Evolutionary conservation across 2,888 invertebrate genomes (phyloP).

Genomic region (Steinernema hermaphroditum): DNA sequence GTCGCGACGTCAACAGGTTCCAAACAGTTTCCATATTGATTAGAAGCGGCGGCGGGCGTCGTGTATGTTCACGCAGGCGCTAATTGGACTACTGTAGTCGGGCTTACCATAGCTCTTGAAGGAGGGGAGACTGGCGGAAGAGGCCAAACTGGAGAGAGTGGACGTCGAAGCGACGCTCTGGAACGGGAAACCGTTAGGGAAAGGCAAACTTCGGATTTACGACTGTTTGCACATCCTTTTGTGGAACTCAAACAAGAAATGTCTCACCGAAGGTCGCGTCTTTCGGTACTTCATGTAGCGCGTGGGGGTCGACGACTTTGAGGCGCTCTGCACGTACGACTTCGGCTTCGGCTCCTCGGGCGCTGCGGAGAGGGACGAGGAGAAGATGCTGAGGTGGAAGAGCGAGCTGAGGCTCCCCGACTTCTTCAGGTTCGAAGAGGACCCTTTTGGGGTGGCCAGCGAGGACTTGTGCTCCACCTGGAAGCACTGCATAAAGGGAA

Average conservation of each 20-base stretch:
- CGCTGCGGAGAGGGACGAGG: neutral
- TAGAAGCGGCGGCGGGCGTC: neutral
- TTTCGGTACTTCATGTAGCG: slow-evolving; percentile 13
- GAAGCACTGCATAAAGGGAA: neutral
- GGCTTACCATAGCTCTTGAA: slow-evolving; percentile 30
- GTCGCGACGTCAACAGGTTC: slow-evolving; percentile 26
- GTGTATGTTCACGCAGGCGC: no score
- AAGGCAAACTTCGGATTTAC: slow-evolving; percentile 17
- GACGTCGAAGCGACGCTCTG: slow-evolving; percentile 26
- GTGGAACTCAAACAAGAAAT: slow-evolving; percentile 15
- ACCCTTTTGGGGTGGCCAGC: slow-evolving; percentile 7
- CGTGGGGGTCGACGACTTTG: slow-evolving; percentile 11
- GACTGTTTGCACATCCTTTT: slow-evolving; percentile 12
- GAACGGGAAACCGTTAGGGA: neutral
- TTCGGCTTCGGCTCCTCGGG: neutral
- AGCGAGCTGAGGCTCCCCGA: slow-evolving; percentile 22
- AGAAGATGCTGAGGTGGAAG: slow-evolving; percentile 19
- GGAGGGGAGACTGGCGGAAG: slow-evolving; percentile 5
- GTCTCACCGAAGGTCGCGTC: neutral
- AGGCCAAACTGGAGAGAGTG: slow-evolving; percentile 19
- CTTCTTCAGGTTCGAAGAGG: slow-evolving; percentile 22
- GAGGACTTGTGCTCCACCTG: slow-evolving; percentile 14
- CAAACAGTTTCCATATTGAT: slow-evolving; percentile 25
- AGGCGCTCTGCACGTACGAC: neutral
- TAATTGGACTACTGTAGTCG: no score